Evolutionary conservation across 37 sponge, comb jelly and placozoan genomes (phyloP), one percentile per base, ranked within the genome.

Genomic region (Bolinopsis microptera): DNA sequence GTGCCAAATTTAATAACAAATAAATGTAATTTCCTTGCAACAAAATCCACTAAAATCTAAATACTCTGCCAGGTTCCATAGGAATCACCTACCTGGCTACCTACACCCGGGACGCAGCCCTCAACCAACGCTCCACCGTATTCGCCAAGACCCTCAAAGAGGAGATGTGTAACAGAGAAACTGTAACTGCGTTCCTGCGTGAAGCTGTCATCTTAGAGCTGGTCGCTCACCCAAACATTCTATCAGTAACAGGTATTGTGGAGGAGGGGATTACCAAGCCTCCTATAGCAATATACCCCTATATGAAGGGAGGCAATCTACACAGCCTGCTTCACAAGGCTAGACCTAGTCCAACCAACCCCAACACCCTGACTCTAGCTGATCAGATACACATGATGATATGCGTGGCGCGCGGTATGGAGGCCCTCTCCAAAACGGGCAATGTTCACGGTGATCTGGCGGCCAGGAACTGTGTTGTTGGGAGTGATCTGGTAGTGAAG

Each of bases 351-450:
- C 80, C 80, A 21, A 33, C 21, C 80, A 77, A 77, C 80, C 80
- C 80, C 80, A 77, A 77, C 80, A 77, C 80, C 36, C 18, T 77
- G 33, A 77, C 80, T 9, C 80, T 77, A 18, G 80, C 80, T 34
- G 80, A 77, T 32, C 80, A 77, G 37, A 77, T 77, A 34, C 80
- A 77, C 80, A 77, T 77, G 80, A 77, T 77, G 80, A 77, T 77
- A 18, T 77, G 80, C 33, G 80, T 77, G 36, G 80, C 80, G 36
- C 80, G 80, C 18, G 80, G 80, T 21, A 77, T 77, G 80, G 80
- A 77, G 36, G 80, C 80, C 36, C 80, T 77, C 80, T 77, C 80
- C 36, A 77, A 77, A 36, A 77, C 27, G 33, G 32, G 37, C 36
- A 48, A 48, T 48, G 80, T 77, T 34, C 80, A 77, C 80, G 80